A percentile compares a stretch with the other conserved stretches of the same genome.
Evolutionary conservation across 2,113 vertebrate species (phyloP).

Genomic region (Loxodonta africana): DNA sequence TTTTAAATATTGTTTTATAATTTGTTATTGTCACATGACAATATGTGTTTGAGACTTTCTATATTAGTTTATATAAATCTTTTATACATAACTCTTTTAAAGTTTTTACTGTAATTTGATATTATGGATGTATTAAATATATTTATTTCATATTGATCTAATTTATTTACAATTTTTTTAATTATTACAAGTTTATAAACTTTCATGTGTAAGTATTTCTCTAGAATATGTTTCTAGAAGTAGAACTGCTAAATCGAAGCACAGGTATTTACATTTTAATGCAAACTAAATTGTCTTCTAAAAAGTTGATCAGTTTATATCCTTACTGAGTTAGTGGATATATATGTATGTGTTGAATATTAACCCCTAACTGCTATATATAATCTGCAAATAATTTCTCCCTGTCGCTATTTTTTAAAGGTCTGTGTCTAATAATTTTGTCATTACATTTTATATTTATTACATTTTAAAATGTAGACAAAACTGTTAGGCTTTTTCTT

Average conservation of each 20-base stretch:
- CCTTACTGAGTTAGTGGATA: neutral
- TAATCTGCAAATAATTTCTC: neutral
- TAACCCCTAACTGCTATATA: neutral
- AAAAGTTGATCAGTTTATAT: neutral
- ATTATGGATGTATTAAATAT: neutral
- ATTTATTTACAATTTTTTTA: neutral
- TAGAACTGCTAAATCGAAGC: neutral
- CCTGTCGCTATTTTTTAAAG: neutral
- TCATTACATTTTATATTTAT: too few species aligned
- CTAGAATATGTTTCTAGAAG: neutral
- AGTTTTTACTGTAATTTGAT: neutral
- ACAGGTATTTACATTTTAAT: neutral
- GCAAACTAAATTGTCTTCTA: neutral
- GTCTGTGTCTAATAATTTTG: neutral
- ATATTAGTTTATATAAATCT: neutral
- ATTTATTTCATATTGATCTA: too few species aligned
- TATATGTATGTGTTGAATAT: neutral
- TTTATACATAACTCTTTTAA: neutral
- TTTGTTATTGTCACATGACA: neutral
- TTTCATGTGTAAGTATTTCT: neutral
- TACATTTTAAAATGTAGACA: neutral
- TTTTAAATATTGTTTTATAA: neutral
- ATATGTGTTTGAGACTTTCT: neutral
- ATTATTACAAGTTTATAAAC: neutral
- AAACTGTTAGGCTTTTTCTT: neutral